Evolutionary conservation across 2,113 vertebrate genomes (phyloP), one percentile per base, ranked within the genome.

Genomic region (Odontophorus gujanensis): DNA sequence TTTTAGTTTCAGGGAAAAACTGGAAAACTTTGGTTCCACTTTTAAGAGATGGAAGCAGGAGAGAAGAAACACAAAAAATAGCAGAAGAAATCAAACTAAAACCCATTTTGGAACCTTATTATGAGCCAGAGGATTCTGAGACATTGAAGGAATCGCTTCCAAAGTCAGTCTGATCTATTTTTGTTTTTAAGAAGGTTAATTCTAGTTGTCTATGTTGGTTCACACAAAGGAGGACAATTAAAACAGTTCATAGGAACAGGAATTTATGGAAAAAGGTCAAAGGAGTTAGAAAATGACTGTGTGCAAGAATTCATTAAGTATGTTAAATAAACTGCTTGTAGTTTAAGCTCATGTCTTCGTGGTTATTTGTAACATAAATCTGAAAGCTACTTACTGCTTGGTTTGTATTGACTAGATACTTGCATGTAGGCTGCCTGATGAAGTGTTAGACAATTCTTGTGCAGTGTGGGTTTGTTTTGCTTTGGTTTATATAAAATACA

Each of bases 11-110:
- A 97, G 98, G 98, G 65, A 98, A 92, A 87, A 96, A 98, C 79
- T 98, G 98, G 98, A 98, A 98, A 96, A 98, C 98, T 0, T 94
- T 98, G 85, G 98, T 98, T 84, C 98, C 98, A 0, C 97, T 98
- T 87, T 88, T 98, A 89, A 97, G 97, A 90, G 98, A 98, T 19
- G 90, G 97, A 57, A 98, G 95, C 53, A 94, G 96, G 84, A 96
- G 98, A 95, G 98, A 97, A 25, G 97, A 97, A n/a, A 91, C 86
- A 26, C 68, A 82, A 5, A 95, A 91, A 45, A 67, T 94, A n/a
- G 93, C 96, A 1, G 97, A 97, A 72, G 98, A 98, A 76, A 95
- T 93, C 18, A 96, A 95, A 24, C 93, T 98, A 78, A 97, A 97
- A 71, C 95, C 97, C 67, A 95, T 98, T 81, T 55, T 97, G 30